Evolutionary conservation across 2,797 vertebrate genomes (phyloP), one percentile per base, ranked within the genome.

Genomic region (Hemibagrus guttatus): DNA sequence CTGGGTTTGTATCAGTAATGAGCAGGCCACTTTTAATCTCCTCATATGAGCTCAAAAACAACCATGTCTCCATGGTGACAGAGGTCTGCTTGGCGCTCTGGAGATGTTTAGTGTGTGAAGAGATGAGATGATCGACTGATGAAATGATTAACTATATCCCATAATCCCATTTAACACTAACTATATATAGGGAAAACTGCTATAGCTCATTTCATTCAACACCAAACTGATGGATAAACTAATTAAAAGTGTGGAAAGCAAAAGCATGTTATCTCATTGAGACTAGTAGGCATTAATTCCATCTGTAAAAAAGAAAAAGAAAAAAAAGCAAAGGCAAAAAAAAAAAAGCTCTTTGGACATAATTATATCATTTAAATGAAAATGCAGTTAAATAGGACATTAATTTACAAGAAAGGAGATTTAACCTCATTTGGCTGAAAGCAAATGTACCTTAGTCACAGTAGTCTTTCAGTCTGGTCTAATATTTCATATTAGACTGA

Each of bases 61-160:
- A 81, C 83, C 83, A 88, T 81, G 90, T 90, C 89, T 88, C 90
- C 90, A 92, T 90, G 91, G 90, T 90, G 87, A 91, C 91, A 90
- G 84, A 52, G 76, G 68, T 84, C 87, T 84, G 89, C 71, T 90
- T 85, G 82, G 87, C 86, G 88, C 89, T 89, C 85, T 31, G 82
- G 80, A 88, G 85, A 88, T 86, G 61, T 79, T 85, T 61, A n/a
- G 59, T 84, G 80, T 90, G 71, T 81, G 80, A 84, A 80, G 83
- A 82, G 72, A 88, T 74, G 81, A 84, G 74, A 89, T 87, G 28
- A 89, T 88, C 83, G 81, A 84, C 61, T 79, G 81, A 86, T 84
- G 81, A 84, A 69, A 88, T 87, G 26, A 88, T 89, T 78, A 78
- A 82, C 54, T 84, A 80, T 31, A 83, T 76, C 69, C 66, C 72